Base-by-base conservation (phyloP, 1,140 invertebrate species). In the Pygmarrhopalites habei region DNA sequence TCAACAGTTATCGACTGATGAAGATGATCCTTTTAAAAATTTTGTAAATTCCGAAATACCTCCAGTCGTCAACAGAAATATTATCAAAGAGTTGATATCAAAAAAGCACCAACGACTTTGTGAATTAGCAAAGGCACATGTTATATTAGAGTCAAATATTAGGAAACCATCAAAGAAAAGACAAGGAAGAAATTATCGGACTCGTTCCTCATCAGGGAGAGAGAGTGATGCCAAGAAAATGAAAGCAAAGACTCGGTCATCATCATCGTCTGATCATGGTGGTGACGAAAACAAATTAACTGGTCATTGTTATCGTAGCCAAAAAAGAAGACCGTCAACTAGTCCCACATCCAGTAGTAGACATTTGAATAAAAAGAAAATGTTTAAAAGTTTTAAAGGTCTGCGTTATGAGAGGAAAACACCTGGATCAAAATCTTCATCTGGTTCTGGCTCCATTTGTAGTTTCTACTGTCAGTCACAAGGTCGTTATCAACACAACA, bases 11-110 rank as follows among this genome's bases (percentile, higher is more conserved):
- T n/a, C n/a, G n/a, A n/a, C n/a, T 52, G 49, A 52, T 52, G 28
- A 29, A 12, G 49, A 52, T 23, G 49, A 52, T 29, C 2, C 19
- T 5, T 52, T 52, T 23, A 52, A 52, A 52, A 52, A 52, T 29
- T 52, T 52, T 26, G 7, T 15, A 26, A 26, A 52, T 28, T 52
- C 49, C 25, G 25, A 52, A 12, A n/a, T 28, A 29, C 23, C 19
- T 28, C 14, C 49, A 14, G 28, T 26, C 19, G 46, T 49, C 46
- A 49, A 52, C 25, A 44, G 25, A 15, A 67, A 67, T 57, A 60
- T 67, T 28, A 58, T 67, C 4, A 67, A 62, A 23, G 30, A 55
- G 30, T 32, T 67, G 21, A 67, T 67, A 55, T 46, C 57, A 5
- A 51, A 49, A 21, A 62, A 59, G 30, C 47, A 63, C 47, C 53